Conservation (phyloP, 1,140 invertebrate species). For the Polypedilum pembai region DNA sequence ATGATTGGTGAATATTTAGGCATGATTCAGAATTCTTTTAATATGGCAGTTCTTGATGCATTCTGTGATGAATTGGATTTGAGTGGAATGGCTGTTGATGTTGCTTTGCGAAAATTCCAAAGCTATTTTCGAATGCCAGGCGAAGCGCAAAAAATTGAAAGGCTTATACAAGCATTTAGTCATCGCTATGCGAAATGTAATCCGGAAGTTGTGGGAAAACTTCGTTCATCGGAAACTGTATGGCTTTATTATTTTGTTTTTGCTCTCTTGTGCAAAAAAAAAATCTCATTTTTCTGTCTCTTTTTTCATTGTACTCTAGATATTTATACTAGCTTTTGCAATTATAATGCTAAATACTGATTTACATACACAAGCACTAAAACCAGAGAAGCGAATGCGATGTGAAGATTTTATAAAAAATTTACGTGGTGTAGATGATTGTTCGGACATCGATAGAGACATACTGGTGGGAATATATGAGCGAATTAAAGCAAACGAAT, state of each 20-base stretch:
- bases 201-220: constrained; percentile 71
- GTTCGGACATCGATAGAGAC: constrained; percentile 85
- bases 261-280: background rate
- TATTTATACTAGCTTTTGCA: constrained; percentile 94
- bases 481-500: constrained; percentile 89
- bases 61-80: constrained; percentile 92
- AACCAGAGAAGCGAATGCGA: constrained; percentile 92
- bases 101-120: constrained; percentile 92
- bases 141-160: constrained; percentile 98
- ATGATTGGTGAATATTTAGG: constrained; percentile 99
- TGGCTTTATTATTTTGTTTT: constrained; percentile 32
- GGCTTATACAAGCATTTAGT: constrained; percentile 93
- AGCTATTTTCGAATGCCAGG: constrained; percentile 95
- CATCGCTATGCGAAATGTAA: constrained; percentile 92
- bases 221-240: constrained; percentile 82
- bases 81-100: constrained; percentile 93
- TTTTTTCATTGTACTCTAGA: constrained; percentile 45
- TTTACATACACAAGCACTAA: constrained; percentile 92
- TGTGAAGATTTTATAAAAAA: constrained; percentile 96
- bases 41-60: constrained; percentile 92
- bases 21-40: constrained; percentile 91
- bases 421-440: constrained; percentile 86
- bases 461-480: constrained; percentile 94
- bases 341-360: constrained; percentile 99
- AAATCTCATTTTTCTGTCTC: constrained; percentile 29